Conservation (phyloP, 2,888 invertebrate genomes). For the Drosophila stalkeri region DNA sequence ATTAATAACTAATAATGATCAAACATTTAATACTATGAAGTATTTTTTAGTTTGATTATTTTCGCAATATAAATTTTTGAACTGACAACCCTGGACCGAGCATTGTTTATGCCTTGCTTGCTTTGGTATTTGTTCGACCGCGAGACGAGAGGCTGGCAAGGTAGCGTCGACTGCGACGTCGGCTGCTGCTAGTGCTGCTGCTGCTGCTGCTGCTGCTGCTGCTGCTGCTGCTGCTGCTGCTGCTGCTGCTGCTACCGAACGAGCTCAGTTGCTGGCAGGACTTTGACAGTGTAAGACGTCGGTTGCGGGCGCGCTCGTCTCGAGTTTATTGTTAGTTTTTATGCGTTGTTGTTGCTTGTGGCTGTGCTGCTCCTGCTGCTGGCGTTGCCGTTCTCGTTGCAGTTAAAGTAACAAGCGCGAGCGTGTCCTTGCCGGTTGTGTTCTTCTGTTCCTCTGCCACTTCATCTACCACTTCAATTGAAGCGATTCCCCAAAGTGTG, state of each 20-base stretch:
- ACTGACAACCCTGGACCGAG: not conserved
- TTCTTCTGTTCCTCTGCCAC: slow-evolving; percentile 41
- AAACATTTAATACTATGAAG: not conserved
- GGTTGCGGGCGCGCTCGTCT: slow-evolving; percentile 43
- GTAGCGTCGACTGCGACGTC: slow-evolving; percentile 24
- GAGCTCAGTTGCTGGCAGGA: slow-evolving; percentile 83
- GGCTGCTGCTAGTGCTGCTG: slow-evolving; percentile 4
- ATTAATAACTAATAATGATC: not conserved
- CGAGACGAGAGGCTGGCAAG: slow-evolving; percentile 64
- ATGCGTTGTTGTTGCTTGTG: slow-evolving; percentile 38
- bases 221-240: slow-evolving; percentile 23
- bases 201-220: slow-evolving; percentile 25
- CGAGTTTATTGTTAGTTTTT: slow-evolving; percentile 18
- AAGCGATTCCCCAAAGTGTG: slow-evolving; percentile 25
- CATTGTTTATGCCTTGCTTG: slow-evolving; percentile 46
- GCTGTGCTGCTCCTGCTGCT: slow-evolving; percentile 24
- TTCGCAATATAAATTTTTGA: not conserved
- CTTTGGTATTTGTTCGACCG: slow-evolving; percentile 33
- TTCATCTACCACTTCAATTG: slow-evolving; percentile 1
- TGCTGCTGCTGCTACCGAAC: slow-evolving; percentile 20
- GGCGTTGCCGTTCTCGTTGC: slow-evolving; percentile 42
- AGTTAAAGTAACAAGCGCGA: slow-evolving; percentile 31
- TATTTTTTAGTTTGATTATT: not conserved
- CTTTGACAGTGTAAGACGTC: slow-evolving; percentile 69
- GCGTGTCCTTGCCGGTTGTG: slow-evolving; percentile 52